A percentile compares a stretch with the other conserved stretches of the same genome.
phyloP scores from a whole-genome alignment of 2,113 vertebrate genomes.

The Pteruthius melanotis region DNA sequence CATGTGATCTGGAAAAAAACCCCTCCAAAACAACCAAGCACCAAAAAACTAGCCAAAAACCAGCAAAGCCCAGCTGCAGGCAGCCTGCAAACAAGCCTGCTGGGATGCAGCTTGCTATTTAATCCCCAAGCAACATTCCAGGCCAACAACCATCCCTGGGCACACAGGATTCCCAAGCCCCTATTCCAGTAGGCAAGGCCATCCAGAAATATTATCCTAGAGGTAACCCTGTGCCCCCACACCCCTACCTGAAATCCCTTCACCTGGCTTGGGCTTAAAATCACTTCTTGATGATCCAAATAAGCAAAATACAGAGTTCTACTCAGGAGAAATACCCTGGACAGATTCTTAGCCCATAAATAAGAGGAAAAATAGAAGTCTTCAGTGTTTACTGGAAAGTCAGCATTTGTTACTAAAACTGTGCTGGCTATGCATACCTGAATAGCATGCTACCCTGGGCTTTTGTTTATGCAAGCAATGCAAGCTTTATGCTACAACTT shows the following conservation, averaged over 20 bases:
- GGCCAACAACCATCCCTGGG: background rate
- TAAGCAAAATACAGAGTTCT: background rate
- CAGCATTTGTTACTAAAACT: background rate
- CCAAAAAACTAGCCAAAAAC: background rate
- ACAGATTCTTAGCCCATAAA: background rate
- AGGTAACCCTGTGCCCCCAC: background rate
- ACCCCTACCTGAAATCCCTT: background rate
- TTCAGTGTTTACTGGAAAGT: background rate
- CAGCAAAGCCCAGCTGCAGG: background rate
- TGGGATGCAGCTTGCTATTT: background rate
- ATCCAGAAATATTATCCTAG: background rate
- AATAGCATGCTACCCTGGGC: background rate
- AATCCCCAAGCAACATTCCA: background rate
- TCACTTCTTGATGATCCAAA: background rate
- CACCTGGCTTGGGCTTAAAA: background rate
- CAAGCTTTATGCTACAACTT: background rate
- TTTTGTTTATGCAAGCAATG: background rate
- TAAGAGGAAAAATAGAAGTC: background rate
- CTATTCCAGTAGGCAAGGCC: accelerated
- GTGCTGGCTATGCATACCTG: background rate
- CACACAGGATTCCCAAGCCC: background rate
- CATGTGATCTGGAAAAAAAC: background rate
- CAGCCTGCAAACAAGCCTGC: background rate
- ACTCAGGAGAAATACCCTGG: background rate
- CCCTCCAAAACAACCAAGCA: background rate